Conservation (phyloP, 2,113 vertebrate genomes). For the Apus apus region DNA sequence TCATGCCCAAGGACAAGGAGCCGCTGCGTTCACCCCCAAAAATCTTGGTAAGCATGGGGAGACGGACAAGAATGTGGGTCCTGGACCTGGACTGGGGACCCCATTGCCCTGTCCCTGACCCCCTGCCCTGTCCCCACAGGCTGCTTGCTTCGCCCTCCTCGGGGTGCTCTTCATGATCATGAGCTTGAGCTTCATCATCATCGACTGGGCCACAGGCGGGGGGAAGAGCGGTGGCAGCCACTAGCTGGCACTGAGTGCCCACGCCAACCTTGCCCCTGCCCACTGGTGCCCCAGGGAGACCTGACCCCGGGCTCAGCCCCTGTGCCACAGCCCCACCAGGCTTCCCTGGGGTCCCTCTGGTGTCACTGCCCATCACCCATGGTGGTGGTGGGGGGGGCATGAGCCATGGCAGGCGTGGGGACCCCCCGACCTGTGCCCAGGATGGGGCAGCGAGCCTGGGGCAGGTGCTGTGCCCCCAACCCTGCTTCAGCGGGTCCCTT, state of each 20-base stretch:
- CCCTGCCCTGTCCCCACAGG: conserved; percentile 73
- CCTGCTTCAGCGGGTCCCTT: background rate
- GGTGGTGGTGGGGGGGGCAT: background rate
- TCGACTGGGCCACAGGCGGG: conserved; percentile 87
- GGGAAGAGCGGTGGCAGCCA: conserved; percentile 83
- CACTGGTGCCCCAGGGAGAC: background rate
- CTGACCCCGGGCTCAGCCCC: background rate
- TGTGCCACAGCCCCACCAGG: conserved; percentile 25
- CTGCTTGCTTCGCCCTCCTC: conserved; percentile 87
- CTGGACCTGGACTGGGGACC: background rate
- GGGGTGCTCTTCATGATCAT: conserved; percentile 95
- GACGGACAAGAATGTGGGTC: background rate
- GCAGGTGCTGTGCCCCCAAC: background rate
- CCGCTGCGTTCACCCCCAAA: conserved; percentile 87
- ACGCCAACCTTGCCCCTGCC: background rate
- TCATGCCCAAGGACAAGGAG: conserved; percentile 92
- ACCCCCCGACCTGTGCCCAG: background rate
- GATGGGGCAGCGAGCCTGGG: background rate
- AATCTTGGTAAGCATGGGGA: conserved; percentile 84
- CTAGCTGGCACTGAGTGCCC: conserved; percentile 73
- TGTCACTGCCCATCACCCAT: background rate
- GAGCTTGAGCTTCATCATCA: conserved; percentile 97
- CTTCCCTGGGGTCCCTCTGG: background rate
- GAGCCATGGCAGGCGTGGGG: background rate
- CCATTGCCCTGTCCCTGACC: background rate